Conservation (phyloP, 2,113 vertebrate genomes). For the Coturnix japonica region DNA sequence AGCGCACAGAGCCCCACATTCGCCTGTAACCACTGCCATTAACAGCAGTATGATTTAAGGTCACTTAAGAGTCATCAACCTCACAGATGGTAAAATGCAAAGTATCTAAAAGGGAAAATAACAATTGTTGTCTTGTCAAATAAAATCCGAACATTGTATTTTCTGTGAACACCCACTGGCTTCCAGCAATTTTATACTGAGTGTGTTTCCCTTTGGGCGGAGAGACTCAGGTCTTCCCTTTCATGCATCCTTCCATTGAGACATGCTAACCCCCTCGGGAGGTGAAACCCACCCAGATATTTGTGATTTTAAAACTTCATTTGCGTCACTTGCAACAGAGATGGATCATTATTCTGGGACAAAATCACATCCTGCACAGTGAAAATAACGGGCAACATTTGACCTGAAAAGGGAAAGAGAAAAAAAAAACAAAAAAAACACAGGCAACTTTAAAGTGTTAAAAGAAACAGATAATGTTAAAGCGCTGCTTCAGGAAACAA, state of each 20-base stretch:
- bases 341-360: slow-evolving; percentile 80
- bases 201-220: slow-evolving; percentile 81
- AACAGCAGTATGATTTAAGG: slow-evolving; percentile 73
- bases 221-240: slow-evolving; percentile 74
- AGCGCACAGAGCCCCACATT: slow-evolving; percentile 30
- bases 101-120: slow-evolving; percentile 74
- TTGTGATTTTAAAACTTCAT: slow-evolving; percentile 82
- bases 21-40: slow-evolving; percentile 57
- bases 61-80: slow-evolving; percentile 77
- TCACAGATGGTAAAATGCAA: slow-evolving; percentile 75
- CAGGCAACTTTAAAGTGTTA: slow-evolving; percentile 54
- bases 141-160: slow-evolving; percentile 77
- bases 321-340: slow-evolving; percentile 88
- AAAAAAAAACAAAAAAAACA: neutral
- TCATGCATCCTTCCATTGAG: slow-evolving; percentile 83
- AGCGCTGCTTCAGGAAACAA: slow-evolving; percentile 74
- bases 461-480: slow-evolving; percentile 65
- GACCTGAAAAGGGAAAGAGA: slow-evolving; percentile 64
- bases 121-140: slow-evolving; percentile 82
- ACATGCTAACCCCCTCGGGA: slow-evolving; percentile 68
- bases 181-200: slow-evolving; percentile 82
- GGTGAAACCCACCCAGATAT: slow-evolving; percentile 84
- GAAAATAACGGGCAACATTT: slow-evolving; percentile 87
- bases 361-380: slow-evolving; percentile 86
- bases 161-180: slow-evolving; percentile 77